These are phyloP conservation scores for Cotesia chilonis DNA, from an alignment of 1,140 invertebrate species.

Conservation along the genomic window DNA sequence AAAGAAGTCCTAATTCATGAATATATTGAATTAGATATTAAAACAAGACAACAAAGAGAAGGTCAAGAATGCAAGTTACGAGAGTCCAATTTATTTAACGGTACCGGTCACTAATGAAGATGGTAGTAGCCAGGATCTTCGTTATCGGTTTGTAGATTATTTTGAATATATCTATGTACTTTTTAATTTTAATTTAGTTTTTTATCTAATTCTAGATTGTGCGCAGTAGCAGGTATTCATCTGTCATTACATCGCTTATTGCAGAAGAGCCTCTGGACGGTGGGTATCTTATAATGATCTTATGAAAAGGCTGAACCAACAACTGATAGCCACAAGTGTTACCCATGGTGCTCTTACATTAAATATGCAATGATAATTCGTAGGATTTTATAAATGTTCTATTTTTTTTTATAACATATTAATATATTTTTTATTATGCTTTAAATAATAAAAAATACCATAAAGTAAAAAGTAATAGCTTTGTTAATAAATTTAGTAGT, in stretches of 20 bases:
- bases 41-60: background rate
- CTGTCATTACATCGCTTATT: conserved; percentile 1
- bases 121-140: background rate
- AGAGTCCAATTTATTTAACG: background rate
- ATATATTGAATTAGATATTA: background rate
- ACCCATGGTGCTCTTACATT: conserved; percentile 7
- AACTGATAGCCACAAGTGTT: background rate
- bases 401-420: background rate
- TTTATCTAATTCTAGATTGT: conserved; percentile 3
- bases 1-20: background rate
- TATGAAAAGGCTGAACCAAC: background rate
- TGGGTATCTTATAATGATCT: conserved; percentile 9
- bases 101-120: conserved; percentile 3
- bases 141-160: conserved; percentile 7
- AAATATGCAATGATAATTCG: background rate
- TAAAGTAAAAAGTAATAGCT: no score
- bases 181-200: background rate
- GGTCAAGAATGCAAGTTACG: conserved; percentile 8
- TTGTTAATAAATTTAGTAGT: no score
- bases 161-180: background rate
- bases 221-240: background rate
- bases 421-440: no score
- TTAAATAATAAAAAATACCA: no score
- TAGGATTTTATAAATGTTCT: background rate
- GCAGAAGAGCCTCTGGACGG: background rate